Conservation (phyloP, 2,113 vertebrate species). For the Cynocephalus volans region DNA sequence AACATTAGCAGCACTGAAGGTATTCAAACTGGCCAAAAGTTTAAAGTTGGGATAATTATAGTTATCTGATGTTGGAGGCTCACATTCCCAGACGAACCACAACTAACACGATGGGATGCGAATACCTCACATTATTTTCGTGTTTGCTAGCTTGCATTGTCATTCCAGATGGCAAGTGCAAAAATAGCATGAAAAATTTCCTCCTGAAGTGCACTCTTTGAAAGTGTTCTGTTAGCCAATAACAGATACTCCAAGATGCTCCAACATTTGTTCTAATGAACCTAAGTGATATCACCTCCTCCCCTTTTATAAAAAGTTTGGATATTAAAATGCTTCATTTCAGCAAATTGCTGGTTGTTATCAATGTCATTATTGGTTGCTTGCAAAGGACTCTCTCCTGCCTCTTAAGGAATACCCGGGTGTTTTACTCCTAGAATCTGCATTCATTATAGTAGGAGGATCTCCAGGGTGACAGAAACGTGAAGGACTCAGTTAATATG, state of each 20-base stretch:
- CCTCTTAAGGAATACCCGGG: constrained; percentile 52
- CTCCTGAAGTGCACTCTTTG: constrained; percentile 80
- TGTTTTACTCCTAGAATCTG: constrained; percentile 31
- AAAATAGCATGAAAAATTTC: constrained; percentile 84
- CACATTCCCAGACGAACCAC: constrained; percentile 70
- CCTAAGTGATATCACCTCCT: not conserved
- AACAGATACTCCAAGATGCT: constrained; percentile 70
- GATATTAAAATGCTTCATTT: constrained; percentile 71
- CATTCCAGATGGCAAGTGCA: constrained; percentile 88
- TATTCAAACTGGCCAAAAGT: constrained; percentile 69
- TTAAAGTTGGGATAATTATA: constrained; percentile 78
- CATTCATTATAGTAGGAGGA: constrained; percentile 79
- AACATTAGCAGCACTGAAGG: not conserved
- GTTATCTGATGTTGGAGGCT: constrained; percentile 76
- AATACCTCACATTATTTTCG: constrained; percentile 83
- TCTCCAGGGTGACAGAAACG: constrained; percentile 82
- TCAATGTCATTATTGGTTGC: constrained; percentile 61
- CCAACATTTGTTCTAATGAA: constrained; percentile 42
- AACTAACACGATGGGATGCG: constrained; percentile 78
- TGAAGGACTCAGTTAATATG: constrained; percentile 86
- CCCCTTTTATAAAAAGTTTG: not conserved
- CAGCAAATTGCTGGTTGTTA: constrained; percentile 74
- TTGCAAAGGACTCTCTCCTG: constrained; percentile 51
- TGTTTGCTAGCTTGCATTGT: constrained; percentile 86
- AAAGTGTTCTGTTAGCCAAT: constrained; percentile 75